Evolutionary conservation across 2,888 invertebrate species (phyloP), one percentile per base, ranked within the genome.

Genomic region (Thymelicus lineola): DNA sequence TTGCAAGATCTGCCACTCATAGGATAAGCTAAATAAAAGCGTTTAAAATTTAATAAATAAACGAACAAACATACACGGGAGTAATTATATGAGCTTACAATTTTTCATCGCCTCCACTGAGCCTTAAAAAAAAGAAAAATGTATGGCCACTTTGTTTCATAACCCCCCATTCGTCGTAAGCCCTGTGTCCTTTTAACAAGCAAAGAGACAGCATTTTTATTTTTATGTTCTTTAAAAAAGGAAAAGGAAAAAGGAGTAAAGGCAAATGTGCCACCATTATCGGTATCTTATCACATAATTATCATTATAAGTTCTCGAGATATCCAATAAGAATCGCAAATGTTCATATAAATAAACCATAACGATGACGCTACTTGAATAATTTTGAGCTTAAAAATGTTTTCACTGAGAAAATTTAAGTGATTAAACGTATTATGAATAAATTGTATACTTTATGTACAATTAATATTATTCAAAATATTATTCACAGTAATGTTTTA

Each of bases 281-380:
- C 9, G 15, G 17, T 50, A 50, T 50, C 48, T 50, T 50, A 50
- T 50, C 48, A 50, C 48, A 15, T 50, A 50, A 50, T 17, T 17
- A 50, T 6, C 7, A 3, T 48, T 48, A 45, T 45, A 50, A 50
- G 15, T 50, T 50, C 15, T 50, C 48, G 17, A 50, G 48, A 50
- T 50, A 50, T 50, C 48, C 48, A 50, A 17, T 15, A 50, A 17
- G 7, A 48, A 7, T 7, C 6, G 9, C 15, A 15, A 48, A 50
- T 50, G 48, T 50, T 17, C 15, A 50, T 48, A 15, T 50, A 9
- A 50, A 17, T 50, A 42, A 42, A 50, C 48, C 17, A 17, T 50
- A 15, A 50, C 42, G 17, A 45, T 14, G 14, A 17, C 17, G 7
- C 9, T 7, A 9, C 48, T 15, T 50, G 15, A 50, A 50, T 15